These are phyloP conservation scores for Cyphomyrus discorhynchus DNA, from an alignment of 2,113 vertebrate genomes.

Conservation along the genomic window DNA sequence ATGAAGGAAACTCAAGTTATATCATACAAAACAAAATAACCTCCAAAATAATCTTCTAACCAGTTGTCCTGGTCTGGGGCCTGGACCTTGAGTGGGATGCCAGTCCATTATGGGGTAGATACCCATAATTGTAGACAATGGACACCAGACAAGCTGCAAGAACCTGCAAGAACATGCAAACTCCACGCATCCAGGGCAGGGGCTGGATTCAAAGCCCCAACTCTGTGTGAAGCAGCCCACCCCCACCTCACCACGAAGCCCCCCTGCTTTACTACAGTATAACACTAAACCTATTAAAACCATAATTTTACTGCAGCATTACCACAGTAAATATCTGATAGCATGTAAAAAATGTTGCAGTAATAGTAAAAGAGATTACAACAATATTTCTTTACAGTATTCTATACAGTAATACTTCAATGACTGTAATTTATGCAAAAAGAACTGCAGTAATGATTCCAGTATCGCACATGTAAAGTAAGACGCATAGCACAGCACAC, in stretches of 20 bases:
- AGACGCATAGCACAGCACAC: background rate
- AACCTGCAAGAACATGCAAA: background rate
- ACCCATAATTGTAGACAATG: background rate
- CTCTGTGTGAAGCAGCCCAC: background rate
- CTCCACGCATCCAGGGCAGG: background rate
- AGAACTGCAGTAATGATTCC: background rate
- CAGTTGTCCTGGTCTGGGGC: background rate
- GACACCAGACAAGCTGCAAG: background rate
- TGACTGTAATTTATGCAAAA: background rate
- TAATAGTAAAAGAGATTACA: background rate
- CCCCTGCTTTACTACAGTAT: background rate
- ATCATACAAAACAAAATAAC: background rate
- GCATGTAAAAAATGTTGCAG: background rate
- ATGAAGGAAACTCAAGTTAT: background rate
- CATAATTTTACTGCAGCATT: background rate
- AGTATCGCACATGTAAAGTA: background rate
- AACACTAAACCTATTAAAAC: background rate
- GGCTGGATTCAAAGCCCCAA: background rate
- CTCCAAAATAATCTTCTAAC: background rate
- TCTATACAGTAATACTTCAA: background rate
- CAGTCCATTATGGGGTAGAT: background rate
- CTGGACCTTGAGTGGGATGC: background rate
- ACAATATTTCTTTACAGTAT: background rate
- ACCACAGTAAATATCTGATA: background rate
- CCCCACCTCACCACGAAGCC: background rate